Percentiles rank a stretch among this genome's conserved stretches.
Conservation (phyloP, 2,113 vertebrate species). For the Eurypyga helias region DNA sequence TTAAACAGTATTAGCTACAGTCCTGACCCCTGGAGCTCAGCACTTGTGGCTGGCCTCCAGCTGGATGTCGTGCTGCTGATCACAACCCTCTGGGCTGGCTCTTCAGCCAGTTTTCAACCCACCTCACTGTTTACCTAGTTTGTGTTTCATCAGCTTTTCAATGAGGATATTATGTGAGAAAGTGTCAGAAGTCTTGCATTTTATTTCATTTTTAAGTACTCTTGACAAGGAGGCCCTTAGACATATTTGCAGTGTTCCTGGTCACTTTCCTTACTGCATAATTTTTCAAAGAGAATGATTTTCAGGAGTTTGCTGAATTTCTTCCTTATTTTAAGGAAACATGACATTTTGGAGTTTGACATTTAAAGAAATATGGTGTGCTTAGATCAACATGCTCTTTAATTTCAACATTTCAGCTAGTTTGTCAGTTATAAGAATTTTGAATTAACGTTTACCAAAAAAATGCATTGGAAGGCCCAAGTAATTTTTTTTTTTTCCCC, state of each 20-base stretch:
- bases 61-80: rapidly evolving
- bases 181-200: neutral
- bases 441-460: neutral
- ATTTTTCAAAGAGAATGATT: neutral
- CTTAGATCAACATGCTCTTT: neutral
- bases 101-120: neutral
- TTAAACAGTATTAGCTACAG: neutral
- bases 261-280: neutral
- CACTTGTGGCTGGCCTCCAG: neutral
- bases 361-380: slow-evolving; percentile 20
- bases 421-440: neutral
- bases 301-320: neutral
- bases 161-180: neutral
- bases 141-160: neutral
- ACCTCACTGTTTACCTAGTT: neutral
- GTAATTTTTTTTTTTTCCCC: neutral
- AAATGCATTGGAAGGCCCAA: neutral
- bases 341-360: slow-evolving; percentile 22
- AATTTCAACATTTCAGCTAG: neutral
- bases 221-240: neutral
- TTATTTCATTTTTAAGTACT: neutral
- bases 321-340: neutral
- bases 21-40: neutral
- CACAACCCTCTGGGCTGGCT: neutral
- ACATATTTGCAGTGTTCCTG: neutral